Evolutionary conservation across 2,113 vertebrate species (phyloP), one percentile per base, ranked within the genome.

Genomic region (Notothenia rossii): DNA sequence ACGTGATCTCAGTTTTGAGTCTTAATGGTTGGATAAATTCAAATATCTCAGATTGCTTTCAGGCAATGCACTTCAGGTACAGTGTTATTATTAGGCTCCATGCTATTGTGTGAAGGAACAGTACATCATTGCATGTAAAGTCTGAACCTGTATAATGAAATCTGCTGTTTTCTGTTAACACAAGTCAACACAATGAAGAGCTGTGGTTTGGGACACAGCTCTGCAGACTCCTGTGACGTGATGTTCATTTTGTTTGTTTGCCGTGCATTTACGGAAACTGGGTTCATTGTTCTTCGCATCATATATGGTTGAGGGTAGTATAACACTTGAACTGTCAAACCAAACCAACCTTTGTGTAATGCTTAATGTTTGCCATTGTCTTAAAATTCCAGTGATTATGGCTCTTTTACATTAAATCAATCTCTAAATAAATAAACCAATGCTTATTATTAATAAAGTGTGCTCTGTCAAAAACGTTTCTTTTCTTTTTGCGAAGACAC

Each of bases 381-480:
- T 65, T 76, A 10, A 50, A 29, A 15, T 75, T 45, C 0, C 7
- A 15, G 61, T 6, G 1, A 25, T 53, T 11, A 50, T 46, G 36
- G 36, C 1, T 58, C 46, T 15, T 25, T 1, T 14, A 13, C 18
- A 7, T 22, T n/a, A 1, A 46, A 46, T 22, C 33, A 17, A 48
- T 40, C 5, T 29, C 25, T 29, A 29, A 15, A 50, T 51, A 18
- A 25, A 22, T 51, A 51, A 13, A 60, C 7, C n/a, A 18, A 3
- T 65, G 22, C 29, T 4, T 48, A 5, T 15, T 5, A 13, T 36
- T 3, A 73, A 80, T 77, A 79, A 79, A 70, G 33, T 50, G 15
- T 45, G 2, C n/a, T n/a, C n/a, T n/a, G n/a, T n/a, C 25, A 0
- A 3, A 22, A 4, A 36, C 2, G 1, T 18, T 1, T 17, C 46